A percentile compares a stretch with the other conserved stretches of the same genome.
Conservation (phyloP, 2,797 vertebrate genomes). For the Danio albolineatus region DNA sequence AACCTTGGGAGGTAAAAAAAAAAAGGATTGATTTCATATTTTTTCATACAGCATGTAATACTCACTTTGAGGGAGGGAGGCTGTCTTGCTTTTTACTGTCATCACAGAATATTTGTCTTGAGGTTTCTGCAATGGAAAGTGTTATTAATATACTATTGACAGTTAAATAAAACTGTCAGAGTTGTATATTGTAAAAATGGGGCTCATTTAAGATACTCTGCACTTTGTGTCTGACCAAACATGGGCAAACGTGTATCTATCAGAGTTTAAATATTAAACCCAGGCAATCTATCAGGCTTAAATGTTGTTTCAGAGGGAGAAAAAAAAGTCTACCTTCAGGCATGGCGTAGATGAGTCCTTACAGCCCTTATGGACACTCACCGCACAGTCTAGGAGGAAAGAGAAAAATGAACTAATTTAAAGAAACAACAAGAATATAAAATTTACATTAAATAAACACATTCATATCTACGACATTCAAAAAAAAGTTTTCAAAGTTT, state of each 20-base stretch:
- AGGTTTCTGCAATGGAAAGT: conserved; percentile 78
- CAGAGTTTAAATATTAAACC: conserved; percentile 50
- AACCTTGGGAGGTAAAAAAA: neutral
- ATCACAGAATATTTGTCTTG: conserved; percentile 84
- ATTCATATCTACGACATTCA: neutral
- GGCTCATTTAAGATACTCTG: conserved; percentile 8
- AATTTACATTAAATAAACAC: neutral
- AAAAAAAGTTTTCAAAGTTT: too few relatives aligned
- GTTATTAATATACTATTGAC: neutral
- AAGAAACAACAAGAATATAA: neutral
- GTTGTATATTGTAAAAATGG: neutral
- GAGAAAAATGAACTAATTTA: neutral
- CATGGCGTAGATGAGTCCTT: conserved; percentile 86
- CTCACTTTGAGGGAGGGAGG: conserved; percentile 84
- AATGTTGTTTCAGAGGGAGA: conserved; percentile 32
- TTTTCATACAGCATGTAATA: conserved; percentile 45
- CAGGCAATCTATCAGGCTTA: neutral
- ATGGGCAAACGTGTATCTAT: conserved; percentile 41
- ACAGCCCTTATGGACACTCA: conserved; percentile 88
- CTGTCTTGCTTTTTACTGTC: conserved; percentile 74
- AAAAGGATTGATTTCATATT: neutral
- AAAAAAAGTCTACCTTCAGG: conserved; percentile 80
- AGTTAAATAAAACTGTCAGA: neutral
- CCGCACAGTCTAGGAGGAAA: conserved; percentile 83
- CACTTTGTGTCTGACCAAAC: conserved; percentile 2